Conservation (phyloP, 2,888 invertebrate species). For the Agonopterix subpropinquella region DNA sequence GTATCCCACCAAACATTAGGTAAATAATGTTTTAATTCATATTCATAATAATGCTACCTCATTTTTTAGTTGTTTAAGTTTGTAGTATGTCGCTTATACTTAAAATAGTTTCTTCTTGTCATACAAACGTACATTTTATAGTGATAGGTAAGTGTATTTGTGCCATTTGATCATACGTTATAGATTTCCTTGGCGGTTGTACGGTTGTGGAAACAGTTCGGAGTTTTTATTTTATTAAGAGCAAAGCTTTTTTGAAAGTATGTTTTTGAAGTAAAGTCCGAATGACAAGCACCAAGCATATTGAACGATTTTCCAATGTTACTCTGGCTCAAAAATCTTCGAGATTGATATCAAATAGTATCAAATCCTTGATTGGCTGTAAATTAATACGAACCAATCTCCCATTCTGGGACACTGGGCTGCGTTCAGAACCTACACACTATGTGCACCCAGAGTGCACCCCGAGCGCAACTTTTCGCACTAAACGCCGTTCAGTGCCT, state of each 20-base stretch:
- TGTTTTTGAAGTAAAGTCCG: too few relatives aligned
- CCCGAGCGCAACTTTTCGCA: too few relatives aligned
- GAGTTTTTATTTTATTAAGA: background rate
- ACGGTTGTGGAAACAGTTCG: background rate
- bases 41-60: constrained; percentile 70
- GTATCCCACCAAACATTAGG: constrained; percentile 71
- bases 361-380: too few relatives aligned
- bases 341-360: too few relatives aligned
- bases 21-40: constrained; percentile 42
- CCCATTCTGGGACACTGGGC: too few relatives aligned
- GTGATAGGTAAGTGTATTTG: constrained; percentile 11
- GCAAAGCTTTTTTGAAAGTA: background rate
- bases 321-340: too few relatives aligned
- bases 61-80: constrained; percentile 52
- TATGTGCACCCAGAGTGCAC: too few relatives aligned
- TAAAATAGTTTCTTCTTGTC: constrained; percentile 3
- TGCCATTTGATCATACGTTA: constrained; percentile 21
- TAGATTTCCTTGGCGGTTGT: constrained; percentile 2
- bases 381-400: too few relatives aligned
- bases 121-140: background rate
- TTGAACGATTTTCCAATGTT: too few relatives aligned
- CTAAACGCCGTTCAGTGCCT: too few relatives aligned
- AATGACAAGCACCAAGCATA: too few relatives aligned
- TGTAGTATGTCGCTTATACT: constrained; percentile 20
- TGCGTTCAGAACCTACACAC: too few relatives aligned